Base-by-base conservation (phyloP, 2,888 invertebrate species). In the Cabera pusaria region DNA sequence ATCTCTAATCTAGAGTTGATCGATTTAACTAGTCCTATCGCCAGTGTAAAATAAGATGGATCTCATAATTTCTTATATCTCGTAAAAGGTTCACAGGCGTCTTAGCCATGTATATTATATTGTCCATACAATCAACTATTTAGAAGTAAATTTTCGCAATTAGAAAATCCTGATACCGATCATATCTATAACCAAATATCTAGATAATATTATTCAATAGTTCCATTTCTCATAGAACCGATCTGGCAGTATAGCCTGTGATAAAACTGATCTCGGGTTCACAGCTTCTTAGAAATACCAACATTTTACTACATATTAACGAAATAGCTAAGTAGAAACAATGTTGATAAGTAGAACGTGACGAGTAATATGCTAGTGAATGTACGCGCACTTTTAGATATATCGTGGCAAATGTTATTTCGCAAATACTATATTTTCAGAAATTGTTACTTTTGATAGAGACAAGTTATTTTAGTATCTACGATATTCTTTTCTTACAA, bases 191-290 rank as follows among this genome's bases (percentile, higher is more conserved):
- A 36, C 31, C 35, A 31, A 35, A 35, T n/a, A n/a, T n/a, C n/a
- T n/a, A n/a, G n/a, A n/a, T n/a, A 27, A 28, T 22, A 41, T 11
- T 35, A 33, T 16, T n/a, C 32, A 35, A 24, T 31, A 42, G 27
- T 35, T 34, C n/a, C n/a, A n/a, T n/a, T n/a, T 26, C 31, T 27
- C 26, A 29, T 17, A 29, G 21, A 39, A 29, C 26, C 5, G 33
- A 48, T 36, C 42, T 28, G 36, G 26, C 42, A 33, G 41, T 31
- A 28, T 39, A 33, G 36, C 52, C 37, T 47, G 52, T 52, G 50
- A 55, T 55, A 52, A 20, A 47, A 50, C 35, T 43, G 55, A 55
- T 52, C 52, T 55, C 54, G 50, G 45, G 37, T 47, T 42, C 44
- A 42, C 40, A 34, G 34, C 33, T 39, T 26, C 32, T 37, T 39